Percentiles rank a stretch among this genome's conserved stretches.
Evolutionary conservation across 2,113 vertebrate species (phyloP).

Genomic region (Indicator indicator): DNA sequence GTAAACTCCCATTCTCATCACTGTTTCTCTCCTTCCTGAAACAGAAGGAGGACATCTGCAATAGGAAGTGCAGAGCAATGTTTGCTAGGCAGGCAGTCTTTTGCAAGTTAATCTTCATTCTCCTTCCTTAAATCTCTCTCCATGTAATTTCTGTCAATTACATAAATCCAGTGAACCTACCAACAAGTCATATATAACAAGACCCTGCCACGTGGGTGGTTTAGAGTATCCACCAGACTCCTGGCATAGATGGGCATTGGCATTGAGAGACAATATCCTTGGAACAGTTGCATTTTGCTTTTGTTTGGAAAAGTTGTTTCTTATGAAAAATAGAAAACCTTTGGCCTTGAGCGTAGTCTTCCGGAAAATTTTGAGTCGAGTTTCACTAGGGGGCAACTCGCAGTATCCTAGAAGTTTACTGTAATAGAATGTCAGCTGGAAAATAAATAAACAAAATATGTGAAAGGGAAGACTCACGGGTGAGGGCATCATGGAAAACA

Average conservation of each 20-base stretch:
- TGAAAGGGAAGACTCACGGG: not conserved
- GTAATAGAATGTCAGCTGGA: not conserved
- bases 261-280: fast-evolving
- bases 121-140: not conserved
- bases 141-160: not conserved
- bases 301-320: not conserved
- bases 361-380: not conserved
- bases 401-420: not conserved
- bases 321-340: not conserved
- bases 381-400: not conserved
- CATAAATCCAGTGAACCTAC: not conserved
- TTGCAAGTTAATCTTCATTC: not conserved
- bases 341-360: not conserved
- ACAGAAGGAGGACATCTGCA: not conserved
- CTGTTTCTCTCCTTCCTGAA: not conserved
- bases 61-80: not conserved
- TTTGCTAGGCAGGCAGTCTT: not conserved
- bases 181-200: not conserved
- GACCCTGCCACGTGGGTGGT: not conserved
- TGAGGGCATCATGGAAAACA: not conserved
- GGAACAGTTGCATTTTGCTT: not conserved
- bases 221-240: not conserved
- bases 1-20: not conserved
- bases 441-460: not conserved
- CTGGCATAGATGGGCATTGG: fast-evolving